A percentile compares a stretch with the other conserved stretches of the same genome.
Evolutionary conservation across 2,113 vertebrate genomes (phyloP).

Genomic region (Paedocypris sp.): DNA sequence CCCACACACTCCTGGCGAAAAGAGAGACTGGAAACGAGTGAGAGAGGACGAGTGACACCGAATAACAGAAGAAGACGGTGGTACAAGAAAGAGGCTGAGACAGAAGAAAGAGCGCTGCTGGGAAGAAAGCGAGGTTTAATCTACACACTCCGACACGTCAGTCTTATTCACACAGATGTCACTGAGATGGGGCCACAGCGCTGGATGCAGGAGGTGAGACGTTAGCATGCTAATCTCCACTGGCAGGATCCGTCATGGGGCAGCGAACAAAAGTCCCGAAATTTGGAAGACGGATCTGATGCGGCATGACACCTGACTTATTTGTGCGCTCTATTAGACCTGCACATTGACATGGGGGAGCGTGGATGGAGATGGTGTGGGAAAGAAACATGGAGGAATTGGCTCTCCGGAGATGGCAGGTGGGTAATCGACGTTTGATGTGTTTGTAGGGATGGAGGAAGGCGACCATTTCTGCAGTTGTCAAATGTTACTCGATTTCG

Average conservation of each 20-base stretch:
- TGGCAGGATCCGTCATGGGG: slow-evolving; percentile 20
- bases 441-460: too few species aligned
- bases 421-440: too few species aligned
- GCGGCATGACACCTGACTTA: slow-evolving; percentile 21
- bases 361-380: not conserved
- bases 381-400: too few species aligned
- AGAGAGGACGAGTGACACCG: not conserved
- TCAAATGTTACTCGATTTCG: too few species aligned
- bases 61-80: not conserved
- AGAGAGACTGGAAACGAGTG: slow-evolving; percentile 12
- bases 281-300: slow-evolving; percentile 15
- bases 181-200: not conserved
- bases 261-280: not conserved
- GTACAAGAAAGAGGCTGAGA: not conserved
- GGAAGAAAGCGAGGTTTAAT: slow-evolving; percentile 15
- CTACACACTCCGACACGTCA: slow-evolving; percentile 15
- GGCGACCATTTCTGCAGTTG: too few species aligned
- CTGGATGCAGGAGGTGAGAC: not conserved
- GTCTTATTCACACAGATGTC: slow-evolving; percentile 23
- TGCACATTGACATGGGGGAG: slow-evolving; percentile 2
- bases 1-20: slow-evolving; percentile 22
- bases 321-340: slow-evolving; percentile 28
- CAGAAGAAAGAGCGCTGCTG: slow-evolving; percentile 2
- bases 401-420: too few species aligned
- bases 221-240: not conserved